These are phyloP conservation scores for Caenorhabditis doughertyi DNA, from an alignment of 2,888 invertebrate species.

Conservation along the genomic window DNA sequence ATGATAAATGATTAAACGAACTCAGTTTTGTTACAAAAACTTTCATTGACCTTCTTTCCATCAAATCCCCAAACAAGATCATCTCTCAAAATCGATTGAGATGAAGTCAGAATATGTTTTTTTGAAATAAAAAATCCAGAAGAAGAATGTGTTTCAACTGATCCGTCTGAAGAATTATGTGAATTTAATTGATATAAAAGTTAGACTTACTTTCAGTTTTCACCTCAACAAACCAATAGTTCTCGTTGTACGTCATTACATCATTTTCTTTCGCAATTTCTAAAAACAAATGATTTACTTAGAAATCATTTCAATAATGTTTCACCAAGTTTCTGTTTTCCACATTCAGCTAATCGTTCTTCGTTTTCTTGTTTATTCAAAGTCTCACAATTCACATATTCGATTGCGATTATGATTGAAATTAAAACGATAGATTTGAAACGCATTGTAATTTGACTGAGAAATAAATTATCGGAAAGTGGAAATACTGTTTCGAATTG, in stretches of 20 bases:
- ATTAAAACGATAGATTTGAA: neutral
- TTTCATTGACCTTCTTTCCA: neutral
- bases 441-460: neutral
- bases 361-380: neutral
- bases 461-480: too few relatives aligned
- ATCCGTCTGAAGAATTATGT: neutral
- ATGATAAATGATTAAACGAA: neutral
- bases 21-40: neutral
- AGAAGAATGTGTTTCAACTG: neutral
- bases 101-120: slow-evolving; percentile 7
- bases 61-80: neutral
- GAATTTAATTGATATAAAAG: neutral
- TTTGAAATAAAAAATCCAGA: slow-evolving; percentile 9
- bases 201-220: neutral
- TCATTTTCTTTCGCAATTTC: neutral
- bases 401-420: neutral
- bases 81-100: neutral
- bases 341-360: slow-evolving; percentile 2
- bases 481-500: too few relatives aligned
- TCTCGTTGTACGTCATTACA: neutral
- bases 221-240: neutral
- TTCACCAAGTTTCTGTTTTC: neutral
- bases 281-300: neutral
- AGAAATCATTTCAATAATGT: neutral
- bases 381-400: neutral